Evolutionary conservation across 2,797 vertebrate species (phyloP).

Genomic region (Pangasius larnaudii): DNA sequence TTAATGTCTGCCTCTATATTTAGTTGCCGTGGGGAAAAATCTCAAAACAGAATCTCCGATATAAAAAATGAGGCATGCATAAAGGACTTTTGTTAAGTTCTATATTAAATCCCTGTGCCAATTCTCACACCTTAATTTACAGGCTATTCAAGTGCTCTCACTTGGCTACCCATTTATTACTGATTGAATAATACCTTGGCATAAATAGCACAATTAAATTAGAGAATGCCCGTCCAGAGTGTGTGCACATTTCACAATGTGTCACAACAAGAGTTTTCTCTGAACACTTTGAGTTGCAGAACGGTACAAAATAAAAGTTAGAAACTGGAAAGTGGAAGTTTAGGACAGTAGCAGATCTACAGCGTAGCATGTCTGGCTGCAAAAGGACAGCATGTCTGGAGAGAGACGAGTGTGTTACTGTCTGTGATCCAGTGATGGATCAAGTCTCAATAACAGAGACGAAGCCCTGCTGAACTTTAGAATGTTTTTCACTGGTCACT

Average conservation of each 20-base stretch:
- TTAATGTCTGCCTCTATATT: not conserved
- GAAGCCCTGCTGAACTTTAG: conserved; percentile 51
- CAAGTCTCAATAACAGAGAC: conserved; percentile 54
- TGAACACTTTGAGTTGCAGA: not conserved
- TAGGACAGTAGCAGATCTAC: not conserved
- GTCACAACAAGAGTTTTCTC: not conserved
- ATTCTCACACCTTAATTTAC: not conserved
- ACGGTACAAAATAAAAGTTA: not conserved
- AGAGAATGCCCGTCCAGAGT: not conserved
- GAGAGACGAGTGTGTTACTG: conserved; percentile 1
- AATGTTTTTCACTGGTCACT: conserved; percentile 58
- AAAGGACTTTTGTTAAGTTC: not conserved
- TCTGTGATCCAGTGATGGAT: conserved; percentile 36
- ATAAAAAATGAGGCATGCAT: not conserved
- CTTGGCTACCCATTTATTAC: not conserved
- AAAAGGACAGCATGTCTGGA: conserved; percentile 24
- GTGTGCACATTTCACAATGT: not conserved
- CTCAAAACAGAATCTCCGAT: not conserved
- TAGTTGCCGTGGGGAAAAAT: conserved; percentile 15
- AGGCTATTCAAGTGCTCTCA: not conserved
- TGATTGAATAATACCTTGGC: too few relatives aligned
- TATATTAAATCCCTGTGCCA: not conserved
- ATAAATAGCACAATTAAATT: not conserved
- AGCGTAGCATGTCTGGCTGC: not conserved
- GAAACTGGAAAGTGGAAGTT: not conserved